Evolutionary conservation across 2,797 vertebrate genomes (phyloP), one percentile per base, ranked within the genome.

Genomic region (Acrossocheilus fasciatus): DNA sequence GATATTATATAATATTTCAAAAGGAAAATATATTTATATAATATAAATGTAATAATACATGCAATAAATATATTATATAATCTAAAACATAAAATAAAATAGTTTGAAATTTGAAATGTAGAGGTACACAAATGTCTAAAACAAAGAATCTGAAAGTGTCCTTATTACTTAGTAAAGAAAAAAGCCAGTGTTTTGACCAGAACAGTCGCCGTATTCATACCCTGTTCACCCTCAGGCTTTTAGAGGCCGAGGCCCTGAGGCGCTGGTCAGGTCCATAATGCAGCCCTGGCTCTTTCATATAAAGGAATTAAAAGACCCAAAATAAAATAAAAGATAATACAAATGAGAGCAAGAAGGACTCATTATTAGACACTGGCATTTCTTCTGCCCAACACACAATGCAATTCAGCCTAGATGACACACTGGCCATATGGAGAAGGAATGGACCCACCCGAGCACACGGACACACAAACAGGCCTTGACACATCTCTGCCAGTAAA

Each of bases 401-500:
- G 17, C 41, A 77, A 9, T 66, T 81, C 70, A 79, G 62, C 17
- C 47, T 82, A 79, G 73, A 85, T 85, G 59, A 77, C 59, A 73
- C 62, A 81, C 75, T 75, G 86, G 75, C 74, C 86, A 88, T 54
- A 72, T 85, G 85, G 50, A 69, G 76, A 52, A 54, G 64, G 68
- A 43, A 70, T 77, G 66, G 43, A 84, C 77, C 72, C 69, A 81
- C 26, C 72, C 75, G 57, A 74, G 64, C 50, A 59, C 52, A 86
- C 83, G 69, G 54, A 45, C 84, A 52, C 50, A 68, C 39, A 77
- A 36, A 76, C 72, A 82, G 17, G 30, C 62, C 91, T 91, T 7
- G 45, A 90, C 77, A 68, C 77, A 64, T 54, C 84, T 57, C 89
- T 94, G 92, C 93, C 92, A 93, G 93, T 96, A 96, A 95, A 95